Conservation (phyloP, 2,888 invertebrate species). For the Drosophila pseudotalamancana region DNA sequence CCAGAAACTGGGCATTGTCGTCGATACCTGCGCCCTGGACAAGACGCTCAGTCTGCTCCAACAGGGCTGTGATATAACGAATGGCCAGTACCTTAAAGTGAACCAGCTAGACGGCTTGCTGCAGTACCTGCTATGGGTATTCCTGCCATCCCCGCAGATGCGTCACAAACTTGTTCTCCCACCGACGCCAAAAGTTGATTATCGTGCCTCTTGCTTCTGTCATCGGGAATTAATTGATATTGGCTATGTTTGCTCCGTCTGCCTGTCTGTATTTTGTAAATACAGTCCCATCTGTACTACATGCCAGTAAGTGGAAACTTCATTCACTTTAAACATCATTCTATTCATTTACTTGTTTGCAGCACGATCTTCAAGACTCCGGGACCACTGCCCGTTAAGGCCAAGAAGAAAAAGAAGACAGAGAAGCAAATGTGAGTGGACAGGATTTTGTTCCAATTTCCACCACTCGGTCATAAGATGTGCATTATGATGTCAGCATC, state of each 20-base stretch:
- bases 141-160: slow-evolving; percentile 93
- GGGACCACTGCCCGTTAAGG: slow-evolving; percentile 90
- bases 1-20: slow-evolving; percentile 92
- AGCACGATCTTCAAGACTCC: slow-evolving; percentile 96
- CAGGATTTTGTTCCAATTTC: not conserved
- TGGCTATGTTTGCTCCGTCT: slow-evolving; percentile 98
- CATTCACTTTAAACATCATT: not conserved
- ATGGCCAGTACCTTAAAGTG: slow-evolving; percentile 95
- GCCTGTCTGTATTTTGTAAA: slow-evolving; percentile 98
- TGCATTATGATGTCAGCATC: too few species aligned
- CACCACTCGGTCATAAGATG: not conserved
- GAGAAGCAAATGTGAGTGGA: slow-evolving; percentile 54
- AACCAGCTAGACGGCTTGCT: slow-evolving; percentile 92
- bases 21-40: slow-evolving; percentile 97
- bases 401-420: slow-evolving; percentile 92
- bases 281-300: slow-evolving; percentile 99
- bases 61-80: slow-evolving; percentile 98
- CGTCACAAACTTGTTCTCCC: slow-evolving; percentile 94
- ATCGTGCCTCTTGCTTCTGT: slow-evolving; percentile 98
- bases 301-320: slow-evolving; percentile 92
- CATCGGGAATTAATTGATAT: slow-evolving; percentile 97
- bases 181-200: slow-evolving; percentile 95
- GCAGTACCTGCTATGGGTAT: slow-evolving; percentile 90
- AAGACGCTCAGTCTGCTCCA: slow-evolving; percentile 95
- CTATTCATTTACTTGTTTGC: slow-evolving; percentile 71